Base-by-base conservation (phyloP, 2,888 invertebrate species). In the Pristionchus fissidentatus region DNA sequence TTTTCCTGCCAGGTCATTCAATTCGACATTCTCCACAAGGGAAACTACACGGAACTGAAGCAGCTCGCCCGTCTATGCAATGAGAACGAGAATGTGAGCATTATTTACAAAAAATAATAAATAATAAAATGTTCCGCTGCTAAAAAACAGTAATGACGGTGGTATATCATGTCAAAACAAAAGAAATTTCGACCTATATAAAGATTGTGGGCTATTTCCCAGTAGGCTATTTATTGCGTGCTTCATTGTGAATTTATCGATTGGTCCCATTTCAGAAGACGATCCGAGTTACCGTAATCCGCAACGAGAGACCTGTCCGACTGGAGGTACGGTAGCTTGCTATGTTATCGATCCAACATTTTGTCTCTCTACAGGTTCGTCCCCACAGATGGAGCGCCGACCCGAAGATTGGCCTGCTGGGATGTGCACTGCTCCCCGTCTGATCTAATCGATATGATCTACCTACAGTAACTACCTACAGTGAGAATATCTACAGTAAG, bases 341-440 rank as follows among this genome's bases (percentile, higher is more conserved):
- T 35, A 22, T 66, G 35, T 66, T 66, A 38, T 66, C n/a, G 35
- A 66, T 66, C 62, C 8, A 32, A n/a, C 5, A 13, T 32, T n/a
- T 5, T 10, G n/a, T 70, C 43, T 41, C 8, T 1, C 22, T 79
- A n/a, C 46, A 82, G 82, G 29, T 82, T 49, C 66, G 70, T 52
- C 82, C 82, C n/a, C 82, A 38, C 19, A 66, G 22, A 82, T 82
- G 82, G 82, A 82, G 82, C 70, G 35, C 70, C 3, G 82, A 82
- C 15, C 82, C 82, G 38, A 82, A 82, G 82, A 66, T 66, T 52
- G 82, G 82, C 22, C 46, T 73, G 4, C 82, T 82, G 19, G 82
- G 82, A 49, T 82, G 82, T 46, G 82, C 82, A 26, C 49, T 82
- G 13, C 22, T 82, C 19, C 82, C 82, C 19, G 35, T 70, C 49